Conservation (phyloP, 1,140 invertebrate species). For the Hylaeus volcanicus region DNA sequence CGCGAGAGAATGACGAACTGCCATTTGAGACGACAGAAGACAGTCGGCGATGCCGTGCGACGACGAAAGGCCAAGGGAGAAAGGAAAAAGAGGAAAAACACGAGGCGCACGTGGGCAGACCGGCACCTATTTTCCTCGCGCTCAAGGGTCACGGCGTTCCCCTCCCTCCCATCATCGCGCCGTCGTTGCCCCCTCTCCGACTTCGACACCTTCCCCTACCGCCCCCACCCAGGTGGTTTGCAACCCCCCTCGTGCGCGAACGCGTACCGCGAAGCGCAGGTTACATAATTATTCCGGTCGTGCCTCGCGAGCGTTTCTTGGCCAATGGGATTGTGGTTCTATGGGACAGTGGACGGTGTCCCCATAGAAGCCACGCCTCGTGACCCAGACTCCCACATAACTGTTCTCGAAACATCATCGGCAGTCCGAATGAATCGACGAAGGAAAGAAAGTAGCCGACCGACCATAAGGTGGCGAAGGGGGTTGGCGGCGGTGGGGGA, state of each 20-base stretch:
- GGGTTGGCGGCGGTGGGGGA: constrained; percentile 16
- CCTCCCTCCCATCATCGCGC: neutral
- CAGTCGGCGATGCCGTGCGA: neutral
- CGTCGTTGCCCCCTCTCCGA: neutral
- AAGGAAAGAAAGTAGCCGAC: constrained; percentile 63
- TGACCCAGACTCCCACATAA: constrained; percentile 81
- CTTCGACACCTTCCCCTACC: neutral
- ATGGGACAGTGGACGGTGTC: constrained; percentile 78
- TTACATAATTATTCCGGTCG: constrained; percentile 79
- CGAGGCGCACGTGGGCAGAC: constrained; percentile 38
- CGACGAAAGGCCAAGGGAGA: constrained; percentile 19
- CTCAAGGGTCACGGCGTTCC: constrained; percentile 52
- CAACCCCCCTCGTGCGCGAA: constrained; percentile 53
- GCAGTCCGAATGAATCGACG: constrained; percentile 71
- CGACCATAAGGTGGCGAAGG: constrained; percentile 23
- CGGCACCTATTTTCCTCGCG: constrained; percentile 52
- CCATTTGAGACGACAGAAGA: neutral
- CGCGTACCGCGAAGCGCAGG: constrained; percentile 57
- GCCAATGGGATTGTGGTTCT: constrained; percentile 80
- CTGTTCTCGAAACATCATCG: constrained; percentile 77
- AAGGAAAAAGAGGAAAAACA: constrained; percentile 50
- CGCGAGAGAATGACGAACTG: constrained; percentile 2
- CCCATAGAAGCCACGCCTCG: constrained; percentile 79
- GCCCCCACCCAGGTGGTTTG: neutral
- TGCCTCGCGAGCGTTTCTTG: constrained; percentile 77